phyloP scores from a whole-genome alignment of 2,888 invertebrate species.

The Odontomyia ornata region DNA sequence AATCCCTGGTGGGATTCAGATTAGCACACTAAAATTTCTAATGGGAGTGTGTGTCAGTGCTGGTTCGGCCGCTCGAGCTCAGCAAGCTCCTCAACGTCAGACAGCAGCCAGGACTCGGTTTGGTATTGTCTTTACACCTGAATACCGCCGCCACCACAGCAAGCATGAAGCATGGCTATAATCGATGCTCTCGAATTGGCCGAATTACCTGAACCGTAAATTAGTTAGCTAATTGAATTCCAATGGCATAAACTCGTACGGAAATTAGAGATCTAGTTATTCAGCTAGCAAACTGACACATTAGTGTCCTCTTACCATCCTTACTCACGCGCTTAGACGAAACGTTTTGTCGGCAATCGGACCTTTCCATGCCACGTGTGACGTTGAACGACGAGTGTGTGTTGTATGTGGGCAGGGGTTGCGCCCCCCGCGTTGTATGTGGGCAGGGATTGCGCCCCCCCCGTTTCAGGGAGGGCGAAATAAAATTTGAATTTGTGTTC shows the following conservation, averaged over 20 bases:
- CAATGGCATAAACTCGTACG: conserved; percentile 4
- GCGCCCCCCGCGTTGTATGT: not conserved
- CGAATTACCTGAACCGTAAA: conserved; percentile 29
- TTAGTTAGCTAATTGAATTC: conserved; percentile 25
- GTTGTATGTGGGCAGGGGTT: not conserved
- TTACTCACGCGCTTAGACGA: no score
- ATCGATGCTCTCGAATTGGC: conserved; percentile 6
- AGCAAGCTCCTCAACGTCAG: no score
- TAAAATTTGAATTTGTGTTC: not conserved
- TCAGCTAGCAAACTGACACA: not conserved
- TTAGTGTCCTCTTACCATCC: not conserved
- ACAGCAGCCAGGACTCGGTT: no score
- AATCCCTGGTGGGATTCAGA: no score
- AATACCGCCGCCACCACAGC: not conserved
- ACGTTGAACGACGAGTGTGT: not conserved
- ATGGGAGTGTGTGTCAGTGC: no score
- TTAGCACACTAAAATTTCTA: no score
- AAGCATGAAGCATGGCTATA: not conserved
- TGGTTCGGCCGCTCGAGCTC: no score
- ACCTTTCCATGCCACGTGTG: no score
- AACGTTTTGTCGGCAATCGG: no score
- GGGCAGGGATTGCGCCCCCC: no score
- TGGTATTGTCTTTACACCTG: no score
- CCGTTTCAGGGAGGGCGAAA: not conserved
- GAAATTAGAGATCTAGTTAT: conserved; percentile 13